Percentiles rank a stretch among this genome's conserved stretches.
Evolutionary conservation across 53 echinoderm and acorn worm species (phyloP).

Genomic region (Antedon mediterranea): DNA sequence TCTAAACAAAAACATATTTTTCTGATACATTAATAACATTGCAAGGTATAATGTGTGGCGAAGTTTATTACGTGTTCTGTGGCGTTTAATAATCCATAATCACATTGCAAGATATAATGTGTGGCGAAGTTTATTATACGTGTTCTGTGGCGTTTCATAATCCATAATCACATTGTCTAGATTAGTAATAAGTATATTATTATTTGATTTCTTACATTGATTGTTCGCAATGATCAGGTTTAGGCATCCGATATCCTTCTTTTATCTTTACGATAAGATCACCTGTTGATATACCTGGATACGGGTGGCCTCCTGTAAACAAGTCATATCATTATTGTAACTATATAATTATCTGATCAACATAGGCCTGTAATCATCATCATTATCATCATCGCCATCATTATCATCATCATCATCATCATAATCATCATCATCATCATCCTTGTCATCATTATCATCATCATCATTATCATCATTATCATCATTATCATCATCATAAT

Average conservation of each 20-base stretch:
- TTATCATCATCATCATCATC: slow-evolving; percentile 16
- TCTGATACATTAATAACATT: too few relatives aligned
- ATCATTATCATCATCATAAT: slow-evolving; percentile 3
- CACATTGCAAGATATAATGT: too few relatives aligned
- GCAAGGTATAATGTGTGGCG: too few relatives aligned
- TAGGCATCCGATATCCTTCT: slow-evolving; percentile 47
- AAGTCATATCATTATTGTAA: background rate
- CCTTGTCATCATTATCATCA: slow-evolving; percentile 14
- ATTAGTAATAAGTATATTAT: too few relatives aligned
- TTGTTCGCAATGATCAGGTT: slow-evolving; percentile 61
- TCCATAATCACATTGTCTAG: too few relatives aligned
- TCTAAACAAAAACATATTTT: too few relatives aligned
- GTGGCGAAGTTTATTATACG: too few relatives aligned
- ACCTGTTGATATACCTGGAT: slow-evolving; percentile 51
- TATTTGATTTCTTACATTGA: slow-evolving; percentile 32
- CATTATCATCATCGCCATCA: slow-evolving; percentile 6
- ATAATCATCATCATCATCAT: slow-evolving; percentile 17
- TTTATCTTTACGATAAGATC: slow-evolving; percentile 49
- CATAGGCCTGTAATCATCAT: background rate
- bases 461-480: slow-evolving; percentile 8
- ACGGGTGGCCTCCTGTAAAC: slow-evolving; percentile 48
- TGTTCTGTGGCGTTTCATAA: too few relatives aligned
- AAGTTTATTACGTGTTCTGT: too few relatives aligned
- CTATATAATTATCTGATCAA: background rate
- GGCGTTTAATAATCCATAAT: too few relatives aligned